These are phyloP conservation scores for Hormaphis cornu DNA, from an alignment of 1,140 invertebrate species.

Conservation along the genomic window DNA sequence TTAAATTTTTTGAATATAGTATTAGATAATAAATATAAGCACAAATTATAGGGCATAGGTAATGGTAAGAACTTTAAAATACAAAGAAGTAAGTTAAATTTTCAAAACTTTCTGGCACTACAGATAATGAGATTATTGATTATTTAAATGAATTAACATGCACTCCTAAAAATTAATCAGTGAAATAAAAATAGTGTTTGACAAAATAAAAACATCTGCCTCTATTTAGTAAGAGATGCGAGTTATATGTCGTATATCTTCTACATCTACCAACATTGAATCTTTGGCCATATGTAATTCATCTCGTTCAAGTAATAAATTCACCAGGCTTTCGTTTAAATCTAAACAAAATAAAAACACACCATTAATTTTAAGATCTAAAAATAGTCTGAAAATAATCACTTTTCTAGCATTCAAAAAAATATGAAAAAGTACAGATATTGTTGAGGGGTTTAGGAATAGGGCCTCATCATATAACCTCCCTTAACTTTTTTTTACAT, in stretches of 20 bases:
- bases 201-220: not conserved
- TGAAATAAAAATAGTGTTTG: not conserved
- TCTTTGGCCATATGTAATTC: slow-evolving; percentile 95
- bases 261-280: slow-evolving; percentile 92
- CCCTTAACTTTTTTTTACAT: no score
- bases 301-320: slow-evolving; percentile 76
- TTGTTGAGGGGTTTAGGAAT: no score
- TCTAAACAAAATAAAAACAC: slow-evolving; percentile 43
- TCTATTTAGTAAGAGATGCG: slow-evolving; percentile 57
- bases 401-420: no score
- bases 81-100: no score
- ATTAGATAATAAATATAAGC: no score
- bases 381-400: not conserved
- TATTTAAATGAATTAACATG: not conserved
- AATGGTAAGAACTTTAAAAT: no score
- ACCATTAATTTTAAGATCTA: not conserved
- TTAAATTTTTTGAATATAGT: not conserved
- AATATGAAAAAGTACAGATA: no score
- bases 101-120: not conserved
- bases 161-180: not conserved
- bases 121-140: not conserved
- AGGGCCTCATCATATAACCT: no score
- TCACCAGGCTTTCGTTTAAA: slow-evolving; percentile 78
- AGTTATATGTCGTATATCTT: slow-evolving; percentile 70
- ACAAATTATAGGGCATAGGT: no score